Conservation (phyloP, 2,113 vertebrate genomes). For the Thalassarche chlororhynchos region DNA sequence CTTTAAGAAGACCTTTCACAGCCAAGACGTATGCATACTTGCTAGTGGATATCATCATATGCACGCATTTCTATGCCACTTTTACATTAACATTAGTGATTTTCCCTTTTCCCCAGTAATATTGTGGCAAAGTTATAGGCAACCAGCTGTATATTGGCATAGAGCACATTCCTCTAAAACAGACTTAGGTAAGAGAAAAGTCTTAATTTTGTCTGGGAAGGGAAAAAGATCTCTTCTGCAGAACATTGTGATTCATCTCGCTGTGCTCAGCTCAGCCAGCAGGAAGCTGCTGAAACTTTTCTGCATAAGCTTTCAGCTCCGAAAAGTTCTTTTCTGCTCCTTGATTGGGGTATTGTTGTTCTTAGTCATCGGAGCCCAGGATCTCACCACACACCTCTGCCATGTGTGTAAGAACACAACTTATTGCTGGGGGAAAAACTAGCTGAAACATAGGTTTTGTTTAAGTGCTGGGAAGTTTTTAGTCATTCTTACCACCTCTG, state of each 20-base stretch:
- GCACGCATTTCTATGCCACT: accelerated
- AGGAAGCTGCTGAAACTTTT: slow-evolving; percentile 4
- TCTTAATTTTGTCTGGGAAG: neutral
- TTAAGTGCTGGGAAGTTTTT: accelerated
- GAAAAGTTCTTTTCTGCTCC: neutral
- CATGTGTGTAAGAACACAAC: neutral
- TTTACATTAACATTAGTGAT: neutral
- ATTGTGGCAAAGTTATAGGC: neutral
- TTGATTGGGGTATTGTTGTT: neutral
- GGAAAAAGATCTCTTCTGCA: neutral
- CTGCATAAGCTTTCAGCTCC: neutral
- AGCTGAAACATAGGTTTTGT: neutral
- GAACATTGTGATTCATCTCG: neutral
- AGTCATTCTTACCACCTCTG: neutral
- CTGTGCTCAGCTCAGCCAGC: neutral
- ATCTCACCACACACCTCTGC: neutral
- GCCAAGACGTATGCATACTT: neutral
- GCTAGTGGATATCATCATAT: neutral
- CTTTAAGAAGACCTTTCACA: neutral
- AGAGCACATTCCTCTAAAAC: neutral
- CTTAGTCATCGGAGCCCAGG: neutral
- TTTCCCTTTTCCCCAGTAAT: neutral
- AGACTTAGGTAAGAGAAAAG: neutral
- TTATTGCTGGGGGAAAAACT: neutral
- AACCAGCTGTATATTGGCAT: neutral